Base-by-base conservation (phyloP, 2,888 invertebrate species). In the Girardia tigrina region DNA sequence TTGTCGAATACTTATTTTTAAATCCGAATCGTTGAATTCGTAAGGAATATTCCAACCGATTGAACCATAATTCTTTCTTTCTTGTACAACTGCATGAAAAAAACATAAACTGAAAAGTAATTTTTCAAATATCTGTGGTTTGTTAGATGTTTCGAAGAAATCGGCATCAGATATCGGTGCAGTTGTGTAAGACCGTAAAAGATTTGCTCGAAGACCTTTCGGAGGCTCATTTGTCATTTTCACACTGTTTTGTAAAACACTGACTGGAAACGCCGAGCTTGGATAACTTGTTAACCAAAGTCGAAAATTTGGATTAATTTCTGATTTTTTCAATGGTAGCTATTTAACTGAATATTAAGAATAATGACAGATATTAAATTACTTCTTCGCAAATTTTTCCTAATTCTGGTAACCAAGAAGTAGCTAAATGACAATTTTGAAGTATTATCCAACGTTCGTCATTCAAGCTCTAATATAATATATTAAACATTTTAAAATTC, bases 121-220 rank as follows among this genome's bases (percentile, higher is more conserved):
- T 79, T 85, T 84, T 79, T 90, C 75, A 71, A 75, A 75, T 1
- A 29, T 75, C n/a, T 83, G 79, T 14, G 84, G 84, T 79, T 88
- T 87, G n/a, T 80, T 83, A 78, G 86, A 86, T 8, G 81, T 83
- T 79, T 88, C 87, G 84, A 90, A 92, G 86, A 93, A 93, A 80
- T 88, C 88, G 0, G 88, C 87, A 76, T 85, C 84, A n/a, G 83
- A 83, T 42, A 85, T 83, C n/a, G 85, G 85, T 78, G 83, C 83
- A 79, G 82, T 85, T 27, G 83, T 79, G 78, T 85, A 85, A 0
- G 85, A 85, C 23, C 84, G 78, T 36, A 85, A 80, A 6, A 85
- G 79, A 78, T 85, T 85, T 8, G 84, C 83, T 70, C 83, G 78
- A 26, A 85, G 80, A 20, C 85, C 84, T 78, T 82, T 82, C 0